Base-by-base conservation (phyloP, 2,113 vertebrate genomes). In the Oncorhynchus tshawytscha region DNA sequence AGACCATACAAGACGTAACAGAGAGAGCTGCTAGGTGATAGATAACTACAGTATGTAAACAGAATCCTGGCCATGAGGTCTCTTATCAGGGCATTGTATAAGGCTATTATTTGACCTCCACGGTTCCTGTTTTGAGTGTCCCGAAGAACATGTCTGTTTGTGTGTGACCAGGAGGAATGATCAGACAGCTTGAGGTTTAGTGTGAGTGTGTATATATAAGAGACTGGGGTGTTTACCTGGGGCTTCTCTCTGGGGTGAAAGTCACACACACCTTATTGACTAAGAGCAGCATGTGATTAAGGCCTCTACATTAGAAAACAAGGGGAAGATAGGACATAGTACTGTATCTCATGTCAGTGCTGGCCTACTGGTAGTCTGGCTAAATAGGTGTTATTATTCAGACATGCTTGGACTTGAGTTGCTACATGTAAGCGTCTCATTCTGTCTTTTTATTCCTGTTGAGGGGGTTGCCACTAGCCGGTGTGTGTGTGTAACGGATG, bases 111-210 rank as follows among this genome's bases (percentile, higher is more conserved):
- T 62, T 60, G 39, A 22, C 20, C 48, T 18, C 48, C 22, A 34
- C 45, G 3, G 12, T 54, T 25, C 24, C 45, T 54, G 22, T 71
- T 51, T 49, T 24, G 20, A 54, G 51, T 12, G 3, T 12, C 22
- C 22, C 7, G 2, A 11, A 65, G 29, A 31, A 22, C 45, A 25
- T 45, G 39, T 45, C 8, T 45, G 39, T n/a, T 16, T 45, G 15
- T n/a, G 22, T 45, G 15, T n/a, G 4, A 45, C 24, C 24, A 27
- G 62, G 45, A 65, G 66, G 5, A 68, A 20, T n/a, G 49, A 78
- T 27, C 78, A 70, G 11, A 24, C 54, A 29, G 49, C 18, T 48
- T 29, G 22, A 72, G 49, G 76, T 62, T 74, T 29, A 45, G 29
- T 68, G 9, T 31, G 29, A 5, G 29, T 31, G 29, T 25, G 66